Evolutionary conservation across 2,888 invertebrate genomes (phyloP).

Genomic region (Drosophila acutilabella): DNA sequence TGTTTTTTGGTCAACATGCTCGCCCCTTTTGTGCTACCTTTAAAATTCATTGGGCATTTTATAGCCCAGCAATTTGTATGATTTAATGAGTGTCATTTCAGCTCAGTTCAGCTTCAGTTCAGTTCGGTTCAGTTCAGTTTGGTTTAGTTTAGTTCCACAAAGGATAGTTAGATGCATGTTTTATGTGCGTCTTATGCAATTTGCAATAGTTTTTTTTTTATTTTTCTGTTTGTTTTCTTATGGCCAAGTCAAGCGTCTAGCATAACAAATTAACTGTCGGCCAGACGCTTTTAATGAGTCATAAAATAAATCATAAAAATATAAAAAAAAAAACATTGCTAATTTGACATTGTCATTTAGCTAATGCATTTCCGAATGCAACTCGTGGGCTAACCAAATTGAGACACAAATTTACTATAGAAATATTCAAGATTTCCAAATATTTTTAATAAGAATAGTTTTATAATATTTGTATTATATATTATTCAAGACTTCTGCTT

Average conservation of each 20-base stretch:
- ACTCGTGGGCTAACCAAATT: neutral
- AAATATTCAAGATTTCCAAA: no score
- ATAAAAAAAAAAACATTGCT: conserved; percentile 1
- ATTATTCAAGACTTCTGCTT: no score
- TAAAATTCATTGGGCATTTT: conserved; percentile 66
- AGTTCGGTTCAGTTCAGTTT: conserved; percentile 16
- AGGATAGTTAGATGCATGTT: conserved; percentile 58
- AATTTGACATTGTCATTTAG: conserved; percentile 14
- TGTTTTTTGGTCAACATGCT: conserved; percentile 4
- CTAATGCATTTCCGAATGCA: conserved; percentile 16
- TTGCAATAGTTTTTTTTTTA: conserved; percentile 18
- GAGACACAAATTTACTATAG: no score
- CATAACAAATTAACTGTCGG: conserved; percentile 13
- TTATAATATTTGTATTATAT: no score
- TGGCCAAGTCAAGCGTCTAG: conserved; percentile 1
- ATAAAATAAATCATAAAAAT: conserved; percentile 15
- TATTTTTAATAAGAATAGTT: no score
- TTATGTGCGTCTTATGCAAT: conserved; percentile 68
- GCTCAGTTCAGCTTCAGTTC: conserved; percentile 1
- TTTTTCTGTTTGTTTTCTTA: neutral
- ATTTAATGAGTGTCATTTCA: conserved; percentile 57
- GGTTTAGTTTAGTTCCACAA: conserved; percentile 22
- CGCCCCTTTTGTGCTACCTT: conserved; percentile 36
- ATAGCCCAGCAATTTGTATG: conserved; percentile 48
- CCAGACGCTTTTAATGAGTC: conserved; percentile 36